A percentile compares a stretch with the other conserved stretches of the same genome.
These are phyloP conservation scores for Protodeltote pygarga DNA, from an alignment of 2,888 invertebrate genomes.

Conservation along the genomic window DNA sequence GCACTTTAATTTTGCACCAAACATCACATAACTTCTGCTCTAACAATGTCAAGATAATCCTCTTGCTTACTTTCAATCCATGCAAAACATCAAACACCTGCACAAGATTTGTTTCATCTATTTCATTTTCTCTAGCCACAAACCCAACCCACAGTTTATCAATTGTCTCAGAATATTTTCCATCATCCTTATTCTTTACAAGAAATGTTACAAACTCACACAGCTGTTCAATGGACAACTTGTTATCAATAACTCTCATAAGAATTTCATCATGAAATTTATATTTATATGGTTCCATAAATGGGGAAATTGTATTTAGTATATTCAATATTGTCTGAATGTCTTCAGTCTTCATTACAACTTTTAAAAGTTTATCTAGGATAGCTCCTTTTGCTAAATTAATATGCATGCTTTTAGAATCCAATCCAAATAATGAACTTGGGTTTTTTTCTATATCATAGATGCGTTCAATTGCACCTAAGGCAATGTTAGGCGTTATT, in stretches of 20 bases:
- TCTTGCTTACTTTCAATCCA: constrained; percentile 87
- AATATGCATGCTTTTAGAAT: constrained; percentile 61
- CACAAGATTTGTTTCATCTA: constrained; percentile 86
- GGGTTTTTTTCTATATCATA: constrained; percentile 75
- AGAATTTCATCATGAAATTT: constrained; percentile 88
- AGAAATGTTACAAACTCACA: constrained; percentile 87
- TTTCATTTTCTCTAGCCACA: constrained; percentile 84
- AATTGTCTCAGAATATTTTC: constrained; percentile 81
- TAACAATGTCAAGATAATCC: constrained; percentile 84
- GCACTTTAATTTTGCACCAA: constrained; percentile 85
- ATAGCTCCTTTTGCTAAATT: constrained; percentile 80
- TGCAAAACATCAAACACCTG: constrained; percentile 86
- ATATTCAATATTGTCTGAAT: constrained; percentile 80
- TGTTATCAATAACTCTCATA: constrained; percentile 87
- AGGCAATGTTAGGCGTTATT: constrained; percentile 82
- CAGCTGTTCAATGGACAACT: constrained; percentile 86
- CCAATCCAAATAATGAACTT: constrained; percentile 50
- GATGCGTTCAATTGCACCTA: constrained; percentile 82
- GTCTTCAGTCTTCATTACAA: constrained; percentile 80
- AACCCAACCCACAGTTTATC: constrained; percentile 90
- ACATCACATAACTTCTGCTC: constrained; percentile 86
- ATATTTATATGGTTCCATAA: constrained; percentile 79
- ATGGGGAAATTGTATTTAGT: constrained; percentile 70
- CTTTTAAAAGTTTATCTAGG: constrained; percentile 77
- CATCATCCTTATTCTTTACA: constrained; percentile 76